phyloP scores from a whole-genome alignment of 2,113 vertebrate genomes.

The Acrocephalus kingi region DNA sequence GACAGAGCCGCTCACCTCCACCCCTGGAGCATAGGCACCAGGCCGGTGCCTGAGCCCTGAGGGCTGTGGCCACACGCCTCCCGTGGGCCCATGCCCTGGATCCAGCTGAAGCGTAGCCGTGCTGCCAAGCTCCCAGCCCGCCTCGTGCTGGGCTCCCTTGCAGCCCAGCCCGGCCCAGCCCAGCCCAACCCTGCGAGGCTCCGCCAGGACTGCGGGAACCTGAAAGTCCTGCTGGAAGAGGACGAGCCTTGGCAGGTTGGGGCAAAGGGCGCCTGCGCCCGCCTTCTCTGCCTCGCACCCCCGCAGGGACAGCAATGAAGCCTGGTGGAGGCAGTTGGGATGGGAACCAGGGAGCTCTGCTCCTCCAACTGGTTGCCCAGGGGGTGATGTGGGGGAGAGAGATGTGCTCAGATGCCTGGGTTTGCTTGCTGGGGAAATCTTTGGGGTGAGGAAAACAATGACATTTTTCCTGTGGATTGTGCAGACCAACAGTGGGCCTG shows the following conservation, averaged over 20 bases:
- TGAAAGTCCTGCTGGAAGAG: constrained; percentile 50
- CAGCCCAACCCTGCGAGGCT: not conserved
- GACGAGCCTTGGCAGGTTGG: constrained; percentile 50
- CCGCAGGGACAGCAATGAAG: not conserved
- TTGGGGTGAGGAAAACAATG: not conserved
- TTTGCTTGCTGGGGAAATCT: not conserved
- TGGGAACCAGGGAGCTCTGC: not conserved
- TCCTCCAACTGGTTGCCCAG: rapidly evolving
- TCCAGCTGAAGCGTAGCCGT: rapidly evolving
- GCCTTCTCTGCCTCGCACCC: not conserved
- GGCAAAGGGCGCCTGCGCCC: not conserved
- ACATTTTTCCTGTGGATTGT: rapidly evolving
- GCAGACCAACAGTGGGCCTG: rapidly evolving
- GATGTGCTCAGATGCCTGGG: rapidly evolving
- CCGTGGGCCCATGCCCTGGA: not conserved
- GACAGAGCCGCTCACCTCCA: not conserved
- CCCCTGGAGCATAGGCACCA: not conserved
- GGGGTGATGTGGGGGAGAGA: rapidly evolving
- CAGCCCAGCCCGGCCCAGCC: not conserved
- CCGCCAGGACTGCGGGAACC: constrained; percentile 5
- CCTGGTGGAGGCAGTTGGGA: not conserved
- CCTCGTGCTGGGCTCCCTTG: not conserved
- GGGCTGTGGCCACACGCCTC: not conserved
- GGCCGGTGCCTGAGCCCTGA: rapidly evolving
- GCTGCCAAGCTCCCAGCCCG: not conserved